A percentile compares a stretch with the other conserved stretches of the same genome.
Evolutionary conservation across 2,888 invertebrate genomes (phyloP).

Genomic region (Coecobrya sp.): DNA sequence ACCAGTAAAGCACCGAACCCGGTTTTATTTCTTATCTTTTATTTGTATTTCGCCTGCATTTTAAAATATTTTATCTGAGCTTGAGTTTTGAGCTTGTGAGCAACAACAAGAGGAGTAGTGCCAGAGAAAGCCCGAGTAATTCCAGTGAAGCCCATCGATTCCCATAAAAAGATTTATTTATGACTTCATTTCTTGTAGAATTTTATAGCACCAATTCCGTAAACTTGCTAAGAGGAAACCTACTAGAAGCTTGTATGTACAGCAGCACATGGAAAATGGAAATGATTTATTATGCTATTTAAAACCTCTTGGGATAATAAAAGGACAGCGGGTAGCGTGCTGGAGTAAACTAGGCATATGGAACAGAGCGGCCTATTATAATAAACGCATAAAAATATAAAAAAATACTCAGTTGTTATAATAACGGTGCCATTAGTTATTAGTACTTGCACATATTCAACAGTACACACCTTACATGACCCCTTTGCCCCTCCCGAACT

Average conservation of each 20-base stretch:
- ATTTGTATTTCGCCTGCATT: no score
- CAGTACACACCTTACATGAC: not conserved
- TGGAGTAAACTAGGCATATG: not conserved
- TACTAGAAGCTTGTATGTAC: not conserved
- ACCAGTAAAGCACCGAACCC: no score
- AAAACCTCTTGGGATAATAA: constrained; percentile 24
- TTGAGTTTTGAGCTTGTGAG: no score
- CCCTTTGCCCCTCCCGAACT: not conserved
- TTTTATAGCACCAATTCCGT: not conserved
- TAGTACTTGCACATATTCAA: not conserved
- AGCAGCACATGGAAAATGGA: not conserved
- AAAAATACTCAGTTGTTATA: not conserved
- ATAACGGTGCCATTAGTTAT: not conserved
- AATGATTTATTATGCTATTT: constrained; percentile 46
- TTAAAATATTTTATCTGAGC: no score
- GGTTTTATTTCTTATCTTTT: no score
- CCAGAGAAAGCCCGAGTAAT: no score
- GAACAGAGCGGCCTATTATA: not conserved
- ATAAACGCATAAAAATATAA: not conserved
- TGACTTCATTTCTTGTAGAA: not conserved
- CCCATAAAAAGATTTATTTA: constrained; percentile 29
- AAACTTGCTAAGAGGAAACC: not conserved
- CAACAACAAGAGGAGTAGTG: no score
- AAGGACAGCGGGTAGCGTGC: not conserved
- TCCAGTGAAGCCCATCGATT: not conserved